Conservation (phyloP, 2,113 vertebrate species). For the Petromus typicus region DNA sequence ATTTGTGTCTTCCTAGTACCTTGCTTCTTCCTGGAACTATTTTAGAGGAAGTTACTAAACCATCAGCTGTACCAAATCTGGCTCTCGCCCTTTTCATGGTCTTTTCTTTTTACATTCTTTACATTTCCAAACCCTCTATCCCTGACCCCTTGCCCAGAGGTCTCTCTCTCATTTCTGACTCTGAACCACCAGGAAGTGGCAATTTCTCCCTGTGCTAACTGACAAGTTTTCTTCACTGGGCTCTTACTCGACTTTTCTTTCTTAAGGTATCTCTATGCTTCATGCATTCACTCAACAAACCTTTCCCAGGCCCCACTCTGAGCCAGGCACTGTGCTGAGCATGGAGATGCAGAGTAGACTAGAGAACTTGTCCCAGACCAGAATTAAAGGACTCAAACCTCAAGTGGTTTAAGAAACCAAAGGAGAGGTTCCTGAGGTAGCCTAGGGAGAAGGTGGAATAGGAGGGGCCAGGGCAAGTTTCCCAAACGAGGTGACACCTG, state of each 20-base stretch:
- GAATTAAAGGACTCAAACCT: not conserved
- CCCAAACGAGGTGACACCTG: not conserved
- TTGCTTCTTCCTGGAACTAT: constrained; percentile 60
- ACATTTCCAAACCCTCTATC: not conserved
- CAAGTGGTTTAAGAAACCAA: not conserved
- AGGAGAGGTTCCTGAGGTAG: not conserved
- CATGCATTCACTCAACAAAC: not conserved
- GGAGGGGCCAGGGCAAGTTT: not conserved
- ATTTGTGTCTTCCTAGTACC: constrained; percentile 60
- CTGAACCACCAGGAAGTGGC: not conserved
- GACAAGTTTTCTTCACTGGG: not conserved
- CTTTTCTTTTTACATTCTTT: not conserved
- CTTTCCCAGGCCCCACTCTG: not conserved
- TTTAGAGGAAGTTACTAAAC: constrained; percentile 64
- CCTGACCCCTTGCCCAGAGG: not conserved
- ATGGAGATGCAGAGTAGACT: not conserved
- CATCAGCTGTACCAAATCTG: constrained; percentile 3
- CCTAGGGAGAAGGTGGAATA: not conserved
- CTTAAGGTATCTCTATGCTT: not conserved
- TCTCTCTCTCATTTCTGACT: not conserved
- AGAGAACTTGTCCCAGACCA: not conserved
- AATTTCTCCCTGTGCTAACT: not conserved
- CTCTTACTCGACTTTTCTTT: not conserved
- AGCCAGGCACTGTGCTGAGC: not conserved
- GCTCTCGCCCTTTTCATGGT: not conserved